Base-by-base conservation (phyloP, 2,888 invertebrate genomes). In the Polydrusus pterygomalis region DNA sequence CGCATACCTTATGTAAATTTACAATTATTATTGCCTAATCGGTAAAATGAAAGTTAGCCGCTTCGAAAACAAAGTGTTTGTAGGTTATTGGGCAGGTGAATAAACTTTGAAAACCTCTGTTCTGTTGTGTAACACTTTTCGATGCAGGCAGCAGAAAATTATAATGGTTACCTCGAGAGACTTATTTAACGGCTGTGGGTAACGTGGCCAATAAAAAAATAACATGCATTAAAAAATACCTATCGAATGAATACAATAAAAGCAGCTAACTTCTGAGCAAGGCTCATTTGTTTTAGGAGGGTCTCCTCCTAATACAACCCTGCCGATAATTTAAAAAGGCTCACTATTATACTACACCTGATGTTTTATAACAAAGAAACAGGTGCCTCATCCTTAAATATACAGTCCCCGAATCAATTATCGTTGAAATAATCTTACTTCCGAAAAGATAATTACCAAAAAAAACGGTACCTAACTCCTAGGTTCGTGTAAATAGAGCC, bases 111-210 rank as follows among this genome's bases (percentile, higher is more conserved):
- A 70, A 64, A 60, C 60, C 58, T 67, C 75, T 73, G 73, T 20
- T 62, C 64, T 68, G 69, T 76, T 76, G 76, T 69, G 76, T 76
- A 76, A 76, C 72, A 76, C 72, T 71, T 76, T 76, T 71, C 56
- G 54, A 54, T 38, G 54, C 38, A 60, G 38, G 58, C 38, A 18
- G 18, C 38, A 17, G 18, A 60, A 60, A 60, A 60, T 54, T 30
- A 51, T 20, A 51, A 34, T 58, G 34, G 34, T 18, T 15, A 5
- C 18, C n/a, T 25, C 0, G 0, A 30, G 54, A 38, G 17, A 10
- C 11, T 60, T 58, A 34, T 30, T 54, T 17, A 60, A 17, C 58
- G 2, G 3, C 8, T 60, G 38, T 34, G 10, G 11, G 9, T 60
- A 30, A 60, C n/a, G 34, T 60, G 38, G 34, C 9, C 15, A 34